phyloP scores from a whole-genome alignment of 2,113 vertebrate species.

The Gracilinanus agilis region DNA sequence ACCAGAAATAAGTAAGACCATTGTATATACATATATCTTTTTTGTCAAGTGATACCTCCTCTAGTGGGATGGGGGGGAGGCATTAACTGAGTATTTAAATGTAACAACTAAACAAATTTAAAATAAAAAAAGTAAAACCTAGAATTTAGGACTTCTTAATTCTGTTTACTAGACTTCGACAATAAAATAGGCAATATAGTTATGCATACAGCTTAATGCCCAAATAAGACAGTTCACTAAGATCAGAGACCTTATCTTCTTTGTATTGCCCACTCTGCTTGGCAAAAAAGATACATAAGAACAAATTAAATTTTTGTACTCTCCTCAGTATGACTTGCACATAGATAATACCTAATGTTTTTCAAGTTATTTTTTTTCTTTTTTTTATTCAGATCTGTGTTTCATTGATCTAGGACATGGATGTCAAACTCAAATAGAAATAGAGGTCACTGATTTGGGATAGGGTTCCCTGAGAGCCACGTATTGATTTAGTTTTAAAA shows the following conservation, averaged over 20 bases:
- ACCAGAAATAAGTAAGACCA: too few species aligned
- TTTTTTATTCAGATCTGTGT: not conserved
- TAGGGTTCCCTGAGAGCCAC: too few species aligned
- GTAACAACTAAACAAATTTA: too few species aligned
- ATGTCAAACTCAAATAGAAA: not conserved
- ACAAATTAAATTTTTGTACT: not conserved
- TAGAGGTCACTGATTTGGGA: not conserved
- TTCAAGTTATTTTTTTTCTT: not conserved
- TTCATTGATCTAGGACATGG: not conserved
- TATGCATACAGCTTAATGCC: not conserved
- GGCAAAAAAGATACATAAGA: not conserved
- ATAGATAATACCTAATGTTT: not conserved
- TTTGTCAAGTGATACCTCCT: too few species aligned
- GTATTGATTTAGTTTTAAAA: too few species aligned
- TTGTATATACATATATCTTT: too few species aligned
- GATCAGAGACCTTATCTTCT: not conserved
- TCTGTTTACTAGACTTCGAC: not conserved
- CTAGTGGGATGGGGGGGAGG: too few species aligned
- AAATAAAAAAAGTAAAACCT: not conserved
- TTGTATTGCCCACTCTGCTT: not conserved
- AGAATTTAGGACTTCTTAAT: not conserved
- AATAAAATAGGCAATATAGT: not conserved
- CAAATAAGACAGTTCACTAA: not conserved
- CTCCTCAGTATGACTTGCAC: not conserved
- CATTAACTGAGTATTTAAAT: too few species aligned